Conservation (phyloP, 2,113 vertebrate genomes). For the Mustela nigripes region DNA sequence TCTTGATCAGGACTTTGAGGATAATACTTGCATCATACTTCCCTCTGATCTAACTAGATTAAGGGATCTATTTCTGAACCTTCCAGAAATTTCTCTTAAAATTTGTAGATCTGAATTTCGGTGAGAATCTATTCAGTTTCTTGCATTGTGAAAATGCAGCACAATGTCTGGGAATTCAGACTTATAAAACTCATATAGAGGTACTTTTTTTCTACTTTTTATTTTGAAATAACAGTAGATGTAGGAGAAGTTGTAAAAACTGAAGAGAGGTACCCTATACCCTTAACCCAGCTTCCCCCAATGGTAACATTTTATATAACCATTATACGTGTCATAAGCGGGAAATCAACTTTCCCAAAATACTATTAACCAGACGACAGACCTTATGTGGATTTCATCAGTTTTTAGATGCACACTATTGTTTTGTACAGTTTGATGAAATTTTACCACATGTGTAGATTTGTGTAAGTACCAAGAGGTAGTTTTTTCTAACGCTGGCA, state of each 20-base stretch:
- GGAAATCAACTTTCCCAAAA: background rate
- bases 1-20: background rate
- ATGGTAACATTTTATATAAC: background rate
- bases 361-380: background rate
- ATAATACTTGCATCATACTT: background rate
- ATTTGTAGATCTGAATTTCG: background rate
- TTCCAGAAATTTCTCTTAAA: background rate
- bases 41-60: background rate
- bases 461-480: background rate
- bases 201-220: slow-evolving; percentile 19
- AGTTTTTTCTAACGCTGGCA: slow-evolving; percentile 20
- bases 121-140: slow-evolving; percentile 36
- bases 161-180: slow-evolving; percentile 67
- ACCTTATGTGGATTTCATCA: background rate
- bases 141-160: slow-evolving; percentile 39
- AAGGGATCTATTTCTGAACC: background rate
- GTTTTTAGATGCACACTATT: background rate
- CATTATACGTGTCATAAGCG: background rate
- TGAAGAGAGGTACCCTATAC: background rate
- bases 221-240: slow-evolving; percentile 56
- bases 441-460: background rate
- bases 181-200: slow-evolving; percentile 30
- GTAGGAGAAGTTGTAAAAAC: slow-evolving; percentile 52
- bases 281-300: background rate
- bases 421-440: background rate